Evolutionary conservation across 2,888 invertebrate genomes (phyloP).

Genomic region (Drosophila nigricruria): DNA sequence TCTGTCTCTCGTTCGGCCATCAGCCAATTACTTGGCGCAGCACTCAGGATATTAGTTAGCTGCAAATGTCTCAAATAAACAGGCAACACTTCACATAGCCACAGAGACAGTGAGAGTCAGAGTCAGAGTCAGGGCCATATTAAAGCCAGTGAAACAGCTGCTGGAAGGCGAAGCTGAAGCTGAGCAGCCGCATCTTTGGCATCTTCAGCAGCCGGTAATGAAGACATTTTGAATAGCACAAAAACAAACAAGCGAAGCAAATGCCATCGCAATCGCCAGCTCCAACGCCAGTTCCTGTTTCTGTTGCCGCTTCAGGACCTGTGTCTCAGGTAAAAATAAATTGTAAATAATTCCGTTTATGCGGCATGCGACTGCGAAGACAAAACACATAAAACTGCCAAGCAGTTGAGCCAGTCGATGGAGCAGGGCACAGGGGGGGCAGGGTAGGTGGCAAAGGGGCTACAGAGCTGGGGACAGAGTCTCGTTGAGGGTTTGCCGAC

Average conservation of each 20-base stretch:
- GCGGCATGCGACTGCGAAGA: slow-evolving; percentile 75
- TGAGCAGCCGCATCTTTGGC: slow-evolving; percentile 36
- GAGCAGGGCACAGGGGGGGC: background rate
- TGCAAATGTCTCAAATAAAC: slow-evolving; percentile 60
- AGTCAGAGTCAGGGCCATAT: slow-evolving; percentile 37
- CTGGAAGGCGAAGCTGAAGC: slow-evolving; percentile 5
- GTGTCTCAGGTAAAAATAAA: slow-evolving; percentile 75
- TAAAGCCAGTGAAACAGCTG: slow-evolving; percentile 68
- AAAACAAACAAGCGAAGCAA: slow-evolving; percentile 66
- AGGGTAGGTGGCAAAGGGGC: background rate
- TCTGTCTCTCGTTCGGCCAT: slow-evolving; percentile 16
- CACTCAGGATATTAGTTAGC: slow-evolving; percentile 65
- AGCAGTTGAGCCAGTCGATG: slow-evolving; percentile 43
- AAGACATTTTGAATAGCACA: slow-evolving; percentile 75
- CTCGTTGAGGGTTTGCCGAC: slow-evolving; percentile 52
- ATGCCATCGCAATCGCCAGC: slow-evolving; percentile 49
- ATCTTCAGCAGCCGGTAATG: slow-evolving; percentile 66
- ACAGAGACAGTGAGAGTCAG: slow-evolving; percentile 14
- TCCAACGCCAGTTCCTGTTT: slow-evolving; percentile 13
- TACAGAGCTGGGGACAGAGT: background rate
- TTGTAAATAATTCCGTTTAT: slow-evolving; percentile 80
- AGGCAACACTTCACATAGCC: slow-evolving; percentile 48
- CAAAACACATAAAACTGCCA: slow-evolving; percentile 80
- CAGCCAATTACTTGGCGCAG: slow-evolving; percentile 60
- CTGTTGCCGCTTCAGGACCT: slow-evolving; percentile 18